Evolutionary conservation across 2,888 invertebrate genomes (phyloP), one percentile per base, ranked within the genome.

Genomic region (Geotrupes spiniger): DNA sequence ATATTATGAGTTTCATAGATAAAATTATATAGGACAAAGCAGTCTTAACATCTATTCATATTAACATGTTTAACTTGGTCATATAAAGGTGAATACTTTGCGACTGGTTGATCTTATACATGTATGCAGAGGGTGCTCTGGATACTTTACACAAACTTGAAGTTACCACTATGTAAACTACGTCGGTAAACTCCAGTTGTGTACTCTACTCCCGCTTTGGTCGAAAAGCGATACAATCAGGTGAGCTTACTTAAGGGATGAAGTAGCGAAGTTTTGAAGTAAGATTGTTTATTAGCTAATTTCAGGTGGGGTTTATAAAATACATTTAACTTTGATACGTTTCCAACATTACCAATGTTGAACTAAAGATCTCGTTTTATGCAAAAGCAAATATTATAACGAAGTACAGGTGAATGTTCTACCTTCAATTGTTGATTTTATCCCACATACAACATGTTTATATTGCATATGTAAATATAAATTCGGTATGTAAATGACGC

Each of bases 201-300:
- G 63, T 65, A 61, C 59, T 58, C 60, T 62, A 54, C 59, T 50
- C 56, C 62, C 57, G 62, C 59, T 60, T 60, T 62, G 63, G 61
- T 49, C 59, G 61, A 63, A 61, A 60, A 57, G 64, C 64, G 65
- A 66, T 66, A 66, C 65, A 66, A 67, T 67, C 66, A 66, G 65
- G 62, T 63, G 41, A 56, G 57, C 63, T 64, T 64, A 61, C 63
- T 63, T 60, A 63, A 61, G 62, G 63, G 64, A 63, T 63, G 59
- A 64, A 64, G 56, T 58, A 57, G 55, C 58, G 58, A 63, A 63
- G 58, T 65, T 63, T 64, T 63, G 62, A 62, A 60, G 60, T 62
- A 62, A 62, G 59, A 61, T 61, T 64, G 63, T 66, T 65, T 66
- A 64, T 67, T 65, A 65, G 62, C 56, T 63, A 64, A 63, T 49